Evolutionary conservation across 2,113 vertebrate genomes (phyloP).

Genomic region (Dinomys branickii): DNA sequence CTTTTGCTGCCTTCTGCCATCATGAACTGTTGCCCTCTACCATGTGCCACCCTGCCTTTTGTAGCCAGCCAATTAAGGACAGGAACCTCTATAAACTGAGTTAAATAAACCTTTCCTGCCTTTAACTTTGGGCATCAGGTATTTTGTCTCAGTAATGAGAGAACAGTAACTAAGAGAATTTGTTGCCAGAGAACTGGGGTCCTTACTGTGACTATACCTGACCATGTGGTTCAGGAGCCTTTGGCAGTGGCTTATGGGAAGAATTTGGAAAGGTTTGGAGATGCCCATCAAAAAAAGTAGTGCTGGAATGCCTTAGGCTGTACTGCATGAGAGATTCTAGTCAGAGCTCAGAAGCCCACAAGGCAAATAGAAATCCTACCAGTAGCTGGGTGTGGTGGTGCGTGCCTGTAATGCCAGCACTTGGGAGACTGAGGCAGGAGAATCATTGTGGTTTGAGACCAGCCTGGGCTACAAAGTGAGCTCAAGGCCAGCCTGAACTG

Average conservation of each 20-base stretch:
- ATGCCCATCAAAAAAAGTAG: neutral
- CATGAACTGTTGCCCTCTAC: neutral
- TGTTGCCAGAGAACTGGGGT: neutral
- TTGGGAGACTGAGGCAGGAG: no score
- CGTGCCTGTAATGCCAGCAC: no score
- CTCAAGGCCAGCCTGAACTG: no score
- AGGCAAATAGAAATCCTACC: neutral
- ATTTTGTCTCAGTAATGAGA: neutral
- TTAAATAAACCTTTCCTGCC: neutral
- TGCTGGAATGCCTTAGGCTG: neutral
- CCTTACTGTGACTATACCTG: neutral
- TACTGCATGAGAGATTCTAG: neutral
- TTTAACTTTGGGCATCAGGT: neutral
- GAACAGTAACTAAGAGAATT: neutral
- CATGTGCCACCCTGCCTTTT: neutral
- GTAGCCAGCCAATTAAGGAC: neutral
- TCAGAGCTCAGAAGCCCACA: neutral
- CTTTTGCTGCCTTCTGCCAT: neutral
- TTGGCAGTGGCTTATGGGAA: neutral
- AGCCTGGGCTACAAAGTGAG: no score
- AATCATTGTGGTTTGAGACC: no score
- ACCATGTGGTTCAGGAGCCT: neutral
- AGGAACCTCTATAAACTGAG: neutral
- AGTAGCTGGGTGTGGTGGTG: no score
- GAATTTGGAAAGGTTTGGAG: neutral